Evolutionary conservation across 2,113 vertebrate genomes (phyloP).

Genomic region (Tympanuchus pallidicinctus): DNA sequence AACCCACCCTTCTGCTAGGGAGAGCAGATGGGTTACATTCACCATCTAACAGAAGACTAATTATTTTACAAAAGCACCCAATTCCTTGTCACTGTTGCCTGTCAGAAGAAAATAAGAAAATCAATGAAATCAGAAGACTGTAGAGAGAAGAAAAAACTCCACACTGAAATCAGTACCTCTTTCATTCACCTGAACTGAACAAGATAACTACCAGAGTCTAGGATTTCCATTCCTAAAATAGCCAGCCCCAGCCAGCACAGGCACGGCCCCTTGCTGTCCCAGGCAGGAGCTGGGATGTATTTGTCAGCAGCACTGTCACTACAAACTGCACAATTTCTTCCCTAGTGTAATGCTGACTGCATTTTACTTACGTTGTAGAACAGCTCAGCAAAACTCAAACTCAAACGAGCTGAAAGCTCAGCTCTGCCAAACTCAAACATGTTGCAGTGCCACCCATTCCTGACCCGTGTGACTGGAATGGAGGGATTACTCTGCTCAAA

Average conservation of each 20-base stretch:
- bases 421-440: not conserved
- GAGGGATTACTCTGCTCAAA: slow-evolving; percentile 7
- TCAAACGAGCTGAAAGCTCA: no score
- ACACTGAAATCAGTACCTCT: not conserved
- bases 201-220: not conserved
- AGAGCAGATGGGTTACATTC: not conserved
- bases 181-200: not conserved
- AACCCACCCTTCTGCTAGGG: not conserved
- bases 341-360: accelerated
- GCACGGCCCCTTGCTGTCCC: not conserved
- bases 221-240: not conserved
- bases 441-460: slow-evolving; percentile 26
- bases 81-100: slow-evolving; percentile 10
- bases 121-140: slow-evolving; percentile 34
- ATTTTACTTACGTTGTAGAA: not conserved
- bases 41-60: slow-evolving; percentile 8
- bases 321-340: not conserved
- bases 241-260: not conserved
- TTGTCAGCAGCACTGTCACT: not conserved
- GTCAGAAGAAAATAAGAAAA: slow-evolving; percentile 53
- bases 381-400: not conserved
- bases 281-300: not conserved
- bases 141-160: not conserved
- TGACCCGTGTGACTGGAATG: not conserved
- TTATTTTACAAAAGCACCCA: slow-evolving; percentile 49